Evolutionary conservation across 2,888 invertebrate genomes (phyloP).

Genomic region (Miltochrista miniata): DNA sequence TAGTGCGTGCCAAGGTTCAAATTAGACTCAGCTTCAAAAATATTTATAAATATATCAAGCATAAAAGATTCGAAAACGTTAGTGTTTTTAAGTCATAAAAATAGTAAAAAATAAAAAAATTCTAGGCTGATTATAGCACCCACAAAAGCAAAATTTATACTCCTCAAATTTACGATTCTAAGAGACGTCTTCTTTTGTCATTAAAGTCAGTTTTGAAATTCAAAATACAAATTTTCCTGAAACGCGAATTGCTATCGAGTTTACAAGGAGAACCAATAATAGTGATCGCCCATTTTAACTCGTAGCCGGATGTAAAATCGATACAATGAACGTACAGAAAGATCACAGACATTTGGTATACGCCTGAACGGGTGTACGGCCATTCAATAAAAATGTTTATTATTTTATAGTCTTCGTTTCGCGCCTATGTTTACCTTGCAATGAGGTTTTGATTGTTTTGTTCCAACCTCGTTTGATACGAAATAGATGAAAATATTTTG

Average conservation of each 20-base stretch:
- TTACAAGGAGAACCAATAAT: slow-evolving; percentile 39
- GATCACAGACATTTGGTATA: slow-evolving; percentile 63
- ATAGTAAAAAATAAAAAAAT: too few species aligned
- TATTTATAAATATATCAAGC: too few species aligned
- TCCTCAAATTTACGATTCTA: too few species aligned
- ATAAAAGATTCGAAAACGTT: too few species aligned
- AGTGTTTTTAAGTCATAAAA: too few species aligned
- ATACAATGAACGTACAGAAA: slow-evolving; percentile 70
- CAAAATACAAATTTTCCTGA: neutral
- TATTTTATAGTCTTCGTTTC: slow-evolving; percentile 31
- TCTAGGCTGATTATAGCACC: too few species aligned
- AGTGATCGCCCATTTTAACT: slow-evolving; percentile 61
- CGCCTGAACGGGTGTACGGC: slow-evolving; percentile 19
- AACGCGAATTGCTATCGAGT: slow-evolving; percentile 24
- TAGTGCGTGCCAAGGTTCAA: too few species aligned
- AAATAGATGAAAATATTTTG: slow-evolving; percentile 3
- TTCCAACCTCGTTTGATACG: slow-evolving; percentile 13
- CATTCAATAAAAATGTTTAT: slow-evolving; percentile 51
- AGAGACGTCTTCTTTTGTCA: too few species aligned
- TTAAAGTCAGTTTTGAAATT: too few species aligned
- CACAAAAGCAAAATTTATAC: too few species aligned
- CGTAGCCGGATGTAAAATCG: slow-evolving; percentile 73
- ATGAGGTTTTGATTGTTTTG: slow-evolving; percentile 20
- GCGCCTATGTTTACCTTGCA: slow-evolving; percentile 23
- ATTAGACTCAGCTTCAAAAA: too few species aligned